A percentile compares a stretch with the other conserved stretches of the same genome.
Conservation (phyloP, 2,113 vertebrate species). For the Oxygymnocypris stewartii region DNA sequence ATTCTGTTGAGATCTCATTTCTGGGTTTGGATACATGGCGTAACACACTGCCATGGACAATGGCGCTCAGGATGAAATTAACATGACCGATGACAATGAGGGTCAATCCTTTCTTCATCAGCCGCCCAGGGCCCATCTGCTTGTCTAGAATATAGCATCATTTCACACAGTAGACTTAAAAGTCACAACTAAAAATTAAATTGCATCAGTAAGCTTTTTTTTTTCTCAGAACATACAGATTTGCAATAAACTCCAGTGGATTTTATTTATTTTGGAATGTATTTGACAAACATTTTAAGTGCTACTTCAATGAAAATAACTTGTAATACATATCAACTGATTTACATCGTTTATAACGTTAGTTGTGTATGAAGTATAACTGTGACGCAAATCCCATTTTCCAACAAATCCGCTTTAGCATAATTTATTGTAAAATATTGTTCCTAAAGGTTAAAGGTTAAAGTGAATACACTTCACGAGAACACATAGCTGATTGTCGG, state of each 20-base stretch:
- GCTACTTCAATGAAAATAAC: not conserved
- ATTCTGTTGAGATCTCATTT: slow-evolving; percentile 77
- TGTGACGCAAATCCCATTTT: not conserved
- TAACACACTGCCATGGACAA: slow-evolving; percentile 87
- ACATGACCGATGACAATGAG: slow-evolving; percentile 89
- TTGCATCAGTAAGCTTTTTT: too few relatives aligned
- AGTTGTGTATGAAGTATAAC: not conserved
- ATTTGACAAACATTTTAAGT: not conserved
- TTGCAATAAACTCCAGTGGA: not conserved
- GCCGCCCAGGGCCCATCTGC: slow-evolving; percentile 73
- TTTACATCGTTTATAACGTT: not conserved
- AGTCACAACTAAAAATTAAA: too few relatives aligned
- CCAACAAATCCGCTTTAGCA: not conserved
- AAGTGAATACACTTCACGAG: too few relatives aligned
- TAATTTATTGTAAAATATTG: not conserved
- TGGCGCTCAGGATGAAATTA: slow-evolving; percentile 86
- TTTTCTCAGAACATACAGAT: not conserved
- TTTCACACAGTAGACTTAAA: not conserved
- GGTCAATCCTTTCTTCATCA: slow-evolving; percentile 83
- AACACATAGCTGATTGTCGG: not conserved
- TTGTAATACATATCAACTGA: not conserved
- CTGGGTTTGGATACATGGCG: slow-evolving; percentile 85
- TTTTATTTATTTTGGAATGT: not conserved
- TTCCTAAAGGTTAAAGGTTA: not conserved
- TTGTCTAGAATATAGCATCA: slow-evolving; percentile 69